Base-by-base conservation (phyloP, 2,113 vertebrate genomes). In the Mus pahari region DNA sequence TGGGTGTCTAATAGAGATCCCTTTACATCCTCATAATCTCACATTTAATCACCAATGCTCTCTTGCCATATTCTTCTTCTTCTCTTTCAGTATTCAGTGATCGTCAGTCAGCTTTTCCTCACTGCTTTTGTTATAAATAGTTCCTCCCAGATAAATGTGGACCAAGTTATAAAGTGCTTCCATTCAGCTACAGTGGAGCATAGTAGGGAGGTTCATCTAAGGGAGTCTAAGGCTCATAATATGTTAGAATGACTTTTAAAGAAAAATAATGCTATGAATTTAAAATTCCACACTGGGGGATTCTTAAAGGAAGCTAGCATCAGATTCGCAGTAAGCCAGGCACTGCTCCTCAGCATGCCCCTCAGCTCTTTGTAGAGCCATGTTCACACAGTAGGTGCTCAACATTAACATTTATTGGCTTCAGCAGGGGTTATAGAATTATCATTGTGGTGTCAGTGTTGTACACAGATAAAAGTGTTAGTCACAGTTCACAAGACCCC, bases 401-500 rank as follows among this genome's bases (percentile, higher is more conserved):
- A 81, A 6, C 20, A 64, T 2, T 58, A 1, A 66, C 28, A 20
- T 93, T 90, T 91, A 12, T 36, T 84, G 78, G 88, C 36, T 62
- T 94, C 83, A 84, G 33, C 53, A 90, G 68, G 45, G 93, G 74
- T 86, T 73, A n/a, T 1, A 96, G 87, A 94, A 93, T 86, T 42
- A n/a, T 83, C 66, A 62, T 14, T 79, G 60, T 31, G 22, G 28
- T 31, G 84, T 90, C 17, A 16, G 55, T 64, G 13, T 22, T 96
- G 60, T n/a, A 60, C 17, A 73, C 28, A 81, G 84, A 96, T 88
- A 60, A 60, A 90, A 83, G 48, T 48, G 20, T 94, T 90, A 55
- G 20, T 24, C 14, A 3, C 36, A 73, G 33, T 89, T 93, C 70
- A 42, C 19, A 91, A 70, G 93, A 92, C 77, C 20, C 53, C 9